phyloP scores from a whole-genome alignment of 2,113 vertebrate genomes.

The Bagarius yarrelli region DNA sequence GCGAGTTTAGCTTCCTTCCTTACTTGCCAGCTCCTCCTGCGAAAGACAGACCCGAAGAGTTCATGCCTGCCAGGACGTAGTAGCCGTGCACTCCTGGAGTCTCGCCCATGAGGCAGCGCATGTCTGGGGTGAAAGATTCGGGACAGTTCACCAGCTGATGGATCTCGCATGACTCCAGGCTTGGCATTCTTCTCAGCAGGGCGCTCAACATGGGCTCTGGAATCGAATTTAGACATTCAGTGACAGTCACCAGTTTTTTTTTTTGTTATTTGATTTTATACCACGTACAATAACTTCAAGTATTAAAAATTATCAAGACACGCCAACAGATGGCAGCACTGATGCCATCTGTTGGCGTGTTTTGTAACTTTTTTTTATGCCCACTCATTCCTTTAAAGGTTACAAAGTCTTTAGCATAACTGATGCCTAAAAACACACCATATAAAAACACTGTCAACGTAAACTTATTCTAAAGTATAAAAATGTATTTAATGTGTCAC shows the following conservation, averaged over 20 bases:
- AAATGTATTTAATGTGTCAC: background rate
- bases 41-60: conserved; percentile 88
- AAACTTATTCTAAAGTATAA: background rate
- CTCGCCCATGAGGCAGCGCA: conserved; percentile 95
- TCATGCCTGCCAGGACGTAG: conserved; percentile 93
- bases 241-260: no score
- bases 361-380: no score
- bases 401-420: no score
- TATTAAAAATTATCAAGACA: no score
- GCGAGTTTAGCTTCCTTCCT: conserved; percentile 51
- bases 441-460: background rate
- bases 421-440: no score
- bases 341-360: no score
- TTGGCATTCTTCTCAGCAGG: conserved; percentile 86
- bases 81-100: conserved; percentile 80
- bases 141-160: conserved; percentile 93
- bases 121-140: conserved; percentile 92
- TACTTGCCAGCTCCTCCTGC: conserved; percentile 94
- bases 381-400: no score
- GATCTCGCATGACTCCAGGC: conserved; percentile 84
- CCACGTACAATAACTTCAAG: no score
- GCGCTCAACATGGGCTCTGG: conserved; percentile 87
- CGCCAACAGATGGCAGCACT: no score
- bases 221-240: background rate
- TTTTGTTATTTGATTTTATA: no score